Evolutionary conservation across 2,113 vertebrate genomes (phyloP), one percentile per base, ranked within the genome.

Genomic region (Turnix velox): DNA sequence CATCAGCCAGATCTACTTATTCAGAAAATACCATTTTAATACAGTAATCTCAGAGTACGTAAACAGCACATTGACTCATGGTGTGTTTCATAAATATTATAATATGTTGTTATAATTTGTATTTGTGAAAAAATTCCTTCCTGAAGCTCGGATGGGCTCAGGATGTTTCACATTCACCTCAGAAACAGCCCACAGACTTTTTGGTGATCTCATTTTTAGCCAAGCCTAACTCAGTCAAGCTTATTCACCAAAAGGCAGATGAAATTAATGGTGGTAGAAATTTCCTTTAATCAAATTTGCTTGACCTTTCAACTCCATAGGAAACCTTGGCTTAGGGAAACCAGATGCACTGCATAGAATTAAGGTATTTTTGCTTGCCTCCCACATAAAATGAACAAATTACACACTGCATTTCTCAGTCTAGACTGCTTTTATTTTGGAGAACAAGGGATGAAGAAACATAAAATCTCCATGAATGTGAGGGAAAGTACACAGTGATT

Each of bases 401-500:
- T 48, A 17, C 1, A 1, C 33, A 25, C n/a, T 76, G 18, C 43
- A 27, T 79, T 78, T 88, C 61, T 76, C 54, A 61, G 88, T 92
- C 84, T 94, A 89, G 88, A 92, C 73, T 1, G 6, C 20, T 94
- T 87, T 69, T 71, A 87, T 85, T 94, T 84, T 84, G 74, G 66
- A 76, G 74, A 83, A 79, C 80, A 88, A 65, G 58, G 16, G 57
- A 88, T 39, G 69, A 86, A 87, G 83, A 79, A 78, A 49, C 45
- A 84, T 73, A 68, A 93, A 84, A 91, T 49, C 27, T 62, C 80
- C 87, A 2, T 58, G 80, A 80, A 75, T 82, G 77, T 49, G 69
- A 96, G 61, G 40, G 65, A 51, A 90, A 93, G 88, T 55, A 93
- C 79, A 84, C 72, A 84, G 72, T 96, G 96, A 96, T 88, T 96